phyloP scores from a whole-genome alignment of 2,113 vertebrate species.

The Prunella himalayana region DNA sequence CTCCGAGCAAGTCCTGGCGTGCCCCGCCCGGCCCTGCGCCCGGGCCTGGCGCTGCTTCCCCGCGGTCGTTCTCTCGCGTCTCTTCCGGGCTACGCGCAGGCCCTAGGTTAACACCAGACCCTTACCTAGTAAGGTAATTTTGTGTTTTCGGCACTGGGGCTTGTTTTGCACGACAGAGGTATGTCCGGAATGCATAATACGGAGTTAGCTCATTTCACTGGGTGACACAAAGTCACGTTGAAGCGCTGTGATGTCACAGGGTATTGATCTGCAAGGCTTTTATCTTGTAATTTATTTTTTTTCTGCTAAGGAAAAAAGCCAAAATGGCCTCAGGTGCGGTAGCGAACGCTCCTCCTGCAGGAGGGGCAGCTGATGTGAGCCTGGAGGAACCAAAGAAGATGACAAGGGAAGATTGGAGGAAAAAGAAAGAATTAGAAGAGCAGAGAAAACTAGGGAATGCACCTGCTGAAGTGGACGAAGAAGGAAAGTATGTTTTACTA shows the following conservation, averaged over 20 bases:
- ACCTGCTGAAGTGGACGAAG: slow-evolving; percentile 96
- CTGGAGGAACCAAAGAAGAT: slow-evolving; percentile 97
- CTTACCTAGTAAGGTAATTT: not conserved
- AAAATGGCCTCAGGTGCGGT: slow-evolving; percentile 55
- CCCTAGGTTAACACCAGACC: too few species aligned
- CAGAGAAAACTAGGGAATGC: slow-evolving; percentile 96
- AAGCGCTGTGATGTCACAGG: not conserved
- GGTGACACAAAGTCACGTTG: rapidly evolving
- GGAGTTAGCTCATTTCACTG: rapidly evolving
- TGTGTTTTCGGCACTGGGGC: rapidly evolving
- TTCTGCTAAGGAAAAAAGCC: not conserved
- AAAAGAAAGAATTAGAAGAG: slow-evolving; percentile 97
- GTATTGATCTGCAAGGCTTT: rapidly evolving
- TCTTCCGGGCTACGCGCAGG: not conserved
- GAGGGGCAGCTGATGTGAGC: slow-evolving; percentile 78
- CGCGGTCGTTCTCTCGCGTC: too few species aligned
- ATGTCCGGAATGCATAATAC: rapidly evolving
- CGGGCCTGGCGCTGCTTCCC: too few species aligned
- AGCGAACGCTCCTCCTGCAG: slow-evolving; percentile 15
- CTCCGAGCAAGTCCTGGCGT: too few species aligned
- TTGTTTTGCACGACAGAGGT: not conserved
- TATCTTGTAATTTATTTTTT: not conserved
- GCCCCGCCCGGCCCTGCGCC: rapidly evolving
- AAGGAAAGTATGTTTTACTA: slow-evolving; percentile 88
- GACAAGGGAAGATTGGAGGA: slow-evolving; percentile 97